These are phyloP conservation scores for Zosterops hypoxanthus DNA, from an alignment of 2,113 vertebrate species.

Conservation along the genomic window DNA sequence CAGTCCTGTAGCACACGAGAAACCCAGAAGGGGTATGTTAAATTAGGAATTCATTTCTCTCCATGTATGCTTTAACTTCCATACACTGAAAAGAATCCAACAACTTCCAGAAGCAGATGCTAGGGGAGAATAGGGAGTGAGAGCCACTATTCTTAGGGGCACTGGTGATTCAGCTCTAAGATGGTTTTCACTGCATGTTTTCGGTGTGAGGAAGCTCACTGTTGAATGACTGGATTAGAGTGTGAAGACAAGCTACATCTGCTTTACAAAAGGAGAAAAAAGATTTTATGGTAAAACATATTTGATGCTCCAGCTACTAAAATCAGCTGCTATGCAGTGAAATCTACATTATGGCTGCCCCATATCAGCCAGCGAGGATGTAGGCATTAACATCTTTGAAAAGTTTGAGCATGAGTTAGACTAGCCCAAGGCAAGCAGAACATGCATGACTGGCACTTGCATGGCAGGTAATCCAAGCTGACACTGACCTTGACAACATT, in stretches of 20 bases:
- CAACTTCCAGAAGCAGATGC: not conserved
- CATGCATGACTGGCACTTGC: conserved; percentile 32
- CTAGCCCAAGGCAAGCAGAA: conserved; percentile 20
- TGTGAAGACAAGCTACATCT: not conserved
- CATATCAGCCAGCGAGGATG: not conserved
- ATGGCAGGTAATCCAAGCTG: conserved; percentile 52
- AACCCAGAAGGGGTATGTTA: not conserved
- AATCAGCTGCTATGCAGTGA: not conserved
- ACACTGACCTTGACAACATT: conserved; percentile 43
- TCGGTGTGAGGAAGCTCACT: not conserved
- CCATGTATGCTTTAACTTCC: not conserved
- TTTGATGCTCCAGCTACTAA: not conserved
- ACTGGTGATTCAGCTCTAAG: not conserved
- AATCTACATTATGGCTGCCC: not conserved
- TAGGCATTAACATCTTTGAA: not conserved
- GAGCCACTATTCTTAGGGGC: not conserved
- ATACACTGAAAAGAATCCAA: not conserved
- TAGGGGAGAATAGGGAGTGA: not conserved
- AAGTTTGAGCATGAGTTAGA: not conserved
- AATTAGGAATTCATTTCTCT: not conserved
- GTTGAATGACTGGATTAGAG: not conserved
- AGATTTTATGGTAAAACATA: not conserved
- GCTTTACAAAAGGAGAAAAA: not conserved
- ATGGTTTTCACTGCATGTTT: not conserved
- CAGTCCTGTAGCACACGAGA: not conserved